Conservation (phyloP, 2,888 invertebrate species). For the Agelastica alni region DNA sequence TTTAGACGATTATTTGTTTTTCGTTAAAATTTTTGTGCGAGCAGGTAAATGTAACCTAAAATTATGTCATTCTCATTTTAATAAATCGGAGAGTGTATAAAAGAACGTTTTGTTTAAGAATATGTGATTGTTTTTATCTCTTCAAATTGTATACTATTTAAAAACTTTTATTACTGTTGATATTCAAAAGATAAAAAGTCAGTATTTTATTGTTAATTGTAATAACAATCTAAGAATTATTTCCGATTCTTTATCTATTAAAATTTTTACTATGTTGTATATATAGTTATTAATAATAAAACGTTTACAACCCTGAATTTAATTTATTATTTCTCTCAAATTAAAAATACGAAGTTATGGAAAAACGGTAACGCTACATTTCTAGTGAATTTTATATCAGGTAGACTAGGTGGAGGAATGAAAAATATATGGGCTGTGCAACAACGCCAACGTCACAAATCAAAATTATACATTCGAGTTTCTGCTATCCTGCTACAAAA, state of each 20-base stretch:
- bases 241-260: constrained; percentile 1
- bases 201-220: constrained; percentile 31
- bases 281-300: constrained; percentile 16
- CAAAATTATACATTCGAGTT: no score
- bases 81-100: no score
- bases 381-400: no score
- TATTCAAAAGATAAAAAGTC: constrained; percentile 19
- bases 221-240: constrained; percentile 10
- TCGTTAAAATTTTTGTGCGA: neutral
- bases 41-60: no score
- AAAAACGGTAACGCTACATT: no score
- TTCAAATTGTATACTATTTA: constrained; percentile 10
- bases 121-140: constrained; percentile 13
- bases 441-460: no score
- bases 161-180: constrained; percentile 29
- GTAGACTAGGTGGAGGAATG: no score
- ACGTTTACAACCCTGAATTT: constrained; percentile 3
- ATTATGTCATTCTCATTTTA: no score
- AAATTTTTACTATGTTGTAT: constrained; percentile 16
- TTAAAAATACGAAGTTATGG: no score
- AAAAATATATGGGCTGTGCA: no score
- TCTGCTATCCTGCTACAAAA: no score
- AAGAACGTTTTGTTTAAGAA: neutral
- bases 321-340: neutral
- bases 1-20: neutral